Base-by-base conservation (phyloP, 2,113 vertebrate genomes). In the Xiphias gladius region DNA sequence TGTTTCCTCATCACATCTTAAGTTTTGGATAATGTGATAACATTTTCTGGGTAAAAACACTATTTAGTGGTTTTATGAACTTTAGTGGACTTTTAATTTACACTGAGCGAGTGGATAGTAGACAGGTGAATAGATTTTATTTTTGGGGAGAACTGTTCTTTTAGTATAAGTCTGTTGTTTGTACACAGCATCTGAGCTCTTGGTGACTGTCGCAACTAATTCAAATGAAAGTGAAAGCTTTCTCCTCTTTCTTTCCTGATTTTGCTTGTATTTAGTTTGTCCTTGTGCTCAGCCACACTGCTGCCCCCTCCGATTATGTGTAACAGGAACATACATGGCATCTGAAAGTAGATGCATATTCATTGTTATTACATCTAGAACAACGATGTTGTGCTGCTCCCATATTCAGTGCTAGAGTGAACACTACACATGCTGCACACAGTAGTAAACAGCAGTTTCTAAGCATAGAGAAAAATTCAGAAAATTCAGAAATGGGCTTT, bases 331-430 rank as follows among this genome's bases (percentile, higher is more conserved):
- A 79, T 43, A 55, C 63, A 64, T 43, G 30, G 70, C 37, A 73
- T 85, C 64, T 80, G 72, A 93, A 73, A 71, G 62, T 77, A 84
- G 77, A 84, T 80, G 65, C 70, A 86, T 81, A 88, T 88, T 90
- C 69, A 89, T 63, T 68, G 73, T 69, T 82, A 79, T 81, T 73
- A 37, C 74, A 70, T 76, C 57, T 79, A 64, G 24, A 73, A 57
- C 62, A 65, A 76, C 20, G 24, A 14, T 74, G 73, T 58, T 70
- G 30, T 5, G 2, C 11, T 73, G 52, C 55, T 81, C 72, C 20
- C 7, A 58, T 75, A 79, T 41, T 20, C 43, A 62, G 46, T 52
- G 9, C 61, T 30, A n/a, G 19, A 54, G 22, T 28, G 14, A 77
- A 82, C 20, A 26, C 2, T 13, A n/a, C 10, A 26, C 24, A 28